Evolutionary conservation across 2,797 vertebrate species (phyloP), one percentile per base, ranked within the genome.

Genomic region (Syngnathus rostellatus): DNA sequence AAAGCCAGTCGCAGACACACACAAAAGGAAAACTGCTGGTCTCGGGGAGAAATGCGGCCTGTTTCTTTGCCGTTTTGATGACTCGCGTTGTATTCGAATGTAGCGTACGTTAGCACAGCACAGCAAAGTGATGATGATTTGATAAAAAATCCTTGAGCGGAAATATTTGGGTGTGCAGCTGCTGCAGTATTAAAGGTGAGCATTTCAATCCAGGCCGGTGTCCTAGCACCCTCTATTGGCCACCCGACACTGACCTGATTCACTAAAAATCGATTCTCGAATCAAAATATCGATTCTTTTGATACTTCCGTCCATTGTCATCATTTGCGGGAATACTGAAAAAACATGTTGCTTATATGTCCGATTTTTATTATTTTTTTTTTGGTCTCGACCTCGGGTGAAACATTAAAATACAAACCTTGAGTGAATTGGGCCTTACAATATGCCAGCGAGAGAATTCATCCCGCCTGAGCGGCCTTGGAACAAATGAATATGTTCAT

Each of bases 31-130:
- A 89, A 79, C 31, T 88, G 88, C 89, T 89, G 83, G 83, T 79
- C 84, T 88, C 86, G 82, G 83, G 79, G 81, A 88, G 89, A 87
- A 89, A 83, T 83, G 87, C 85, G 82, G 86, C 87, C 87, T 82
- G 83, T 88, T 86, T 87, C 84, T 85, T 73, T 85, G 74, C 79
- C 74, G 84, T 89, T 88, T 83, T 90, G 87, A 88, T 89, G 89
- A 91, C 89, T 88, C 83, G 83, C 72, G 72, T 79, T 88, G 83
- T 82, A 85, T 84, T 81, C 86, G 77, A 89, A 89, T 86, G 83
- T 81, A 85, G 82, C 66, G 74, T 77, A 78, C 83, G 87, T 84
- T 88, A 86, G 88, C 82, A 78, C 85, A 87, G 86, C 41, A 62
- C 85, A 87, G 86, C 41, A 62, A 43, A 62, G 19, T 62, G 60